A percentile compares a stretch with the other conserved stretches of the same genome.
phyloP scores from a whole-genome alignment of 2,888 invertebrate species.

The Maniola hyperantus region DNA sequence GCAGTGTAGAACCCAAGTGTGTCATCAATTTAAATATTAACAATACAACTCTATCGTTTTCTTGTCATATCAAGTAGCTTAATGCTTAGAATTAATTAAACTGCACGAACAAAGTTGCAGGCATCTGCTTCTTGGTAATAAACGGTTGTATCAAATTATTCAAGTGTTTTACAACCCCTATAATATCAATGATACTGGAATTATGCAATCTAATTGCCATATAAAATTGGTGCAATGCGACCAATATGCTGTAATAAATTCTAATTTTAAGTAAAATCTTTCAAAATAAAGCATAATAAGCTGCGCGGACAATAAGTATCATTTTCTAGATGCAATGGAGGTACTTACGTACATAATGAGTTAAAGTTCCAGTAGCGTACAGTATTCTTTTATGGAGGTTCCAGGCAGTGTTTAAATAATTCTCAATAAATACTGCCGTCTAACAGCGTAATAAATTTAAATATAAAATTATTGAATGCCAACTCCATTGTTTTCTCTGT shows the following conservation, averaged over 20 bases:
- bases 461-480: conserved; percentile 11
- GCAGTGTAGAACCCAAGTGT: not conserved
- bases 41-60: not conserved
- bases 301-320: not conserved
- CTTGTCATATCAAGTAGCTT: conserved; percentile 4
- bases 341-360: not conserved
- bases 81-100: conserved; percentile 17
- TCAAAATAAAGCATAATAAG: not conserved
- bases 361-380: not conserved
- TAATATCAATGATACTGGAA: not conserved
- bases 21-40: not conserved
- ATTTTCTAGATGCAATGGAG: too few relatives aligned
- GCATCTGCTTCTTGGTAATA: conserved; percentile 9
- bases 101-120: conserved; percentile 10
- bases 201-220: not conserved
- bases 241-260: too few relatives aligned
- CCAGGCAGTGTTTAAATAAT: not conserved
- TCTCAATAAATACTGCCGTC: not conserved
- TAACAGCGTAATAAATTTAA: not conserved
- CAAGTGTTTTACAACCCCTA: not conserved
- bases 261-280: not conserved
- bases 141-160: conserved; percentile 11
- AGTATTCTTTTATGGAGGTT: conserved; percentile 3
- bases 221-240: too few relatives aligned
- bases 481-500: conserved; percentile 22